Conservation (phyloP, 2,888 invertebrate species). For the Siphlonurus alternatus region DNA sequence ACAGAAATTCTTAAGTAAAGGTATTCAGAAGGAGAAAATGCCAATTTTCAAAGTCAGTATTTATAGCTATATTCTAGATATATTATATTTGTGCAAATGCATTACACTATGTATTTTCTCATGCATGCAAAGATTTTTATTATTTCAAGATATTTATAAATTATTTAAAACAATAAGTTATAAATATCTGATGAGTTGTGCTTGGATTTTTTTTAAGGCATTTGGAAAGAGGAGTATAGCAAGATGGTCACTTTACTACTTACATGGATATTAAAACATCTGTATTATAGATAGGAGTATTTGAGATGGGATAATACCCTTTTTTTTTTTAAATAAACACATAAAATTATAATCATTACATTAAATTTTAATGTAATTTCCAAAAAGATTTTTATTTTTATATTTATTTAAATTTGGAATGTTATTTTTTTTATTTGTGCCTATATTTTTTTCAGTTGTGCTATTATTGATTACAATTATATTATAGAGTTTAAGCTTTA, state of each 20-base stretch:
- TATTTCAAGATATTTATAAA: background rate
- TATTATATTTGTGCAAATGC: no score
- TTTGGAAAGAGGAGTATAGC: constrained; percentile 2
- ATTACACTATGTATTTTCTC: background rate
- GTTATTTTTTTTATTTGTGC: no score
- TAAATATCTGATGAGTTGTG: constrained; percentile 8
- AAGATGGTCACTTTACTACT: constrained; percentile 9
- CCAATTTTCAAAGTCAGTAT: no score
- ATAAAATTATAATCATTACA: background rate
- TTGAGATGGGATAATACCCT: background rate
- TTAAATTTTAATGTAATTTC: background rate
- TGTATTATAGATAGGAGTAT: background rate
- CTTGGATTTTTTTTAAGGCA: constrained; percentile 9
- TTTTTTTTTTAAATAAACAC: background rate
- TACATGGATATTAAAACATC: background rate
- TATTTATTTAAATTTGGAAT: no score
- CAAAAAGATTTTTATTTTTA: background rate
- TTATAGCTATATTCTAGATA: no score
- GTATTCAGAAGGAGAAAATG: no score
- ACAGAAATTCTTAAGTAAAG: no score
- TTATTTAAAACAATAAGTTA: constrained; percentile 6
- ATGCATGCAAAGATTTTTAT: background rate
- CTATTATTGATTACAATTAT: no score
- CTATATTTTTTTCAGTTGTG: no score
- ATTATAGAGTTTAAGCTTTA: no score